phyloP scores from a whole-genome alignment of 92 coral and sea anemone genomes.

The Porites rus region DNA sequence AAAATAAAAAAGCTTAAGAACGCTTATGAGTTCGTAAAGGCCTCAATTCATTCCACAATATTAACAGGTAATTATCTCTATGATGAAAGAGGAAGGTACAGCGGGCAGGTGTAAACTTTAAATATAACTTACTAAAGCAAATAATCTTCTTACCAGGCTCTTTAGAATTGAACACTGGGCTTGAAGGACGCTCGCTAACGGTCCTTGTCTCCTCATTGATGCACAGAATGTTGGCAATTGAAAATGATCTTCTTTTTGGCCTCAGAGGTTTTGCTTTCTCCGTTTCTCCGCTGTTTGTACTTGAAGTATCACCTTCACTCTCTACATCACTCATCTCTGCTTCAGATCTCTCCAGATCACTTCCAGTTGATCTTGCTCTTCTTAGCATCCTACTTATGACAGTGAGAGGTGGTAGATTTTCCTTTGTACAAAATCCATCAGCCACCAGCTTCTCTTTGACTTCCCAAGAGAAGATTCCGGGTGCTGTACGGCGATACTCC shows the following conservation, averaged over 20 bases:
- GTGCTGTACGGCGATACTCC: conserved; percentile 61
- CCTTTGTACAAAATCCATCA: conserved; percentile 70
- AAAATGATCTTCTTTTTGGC: conserved; percentile 60
- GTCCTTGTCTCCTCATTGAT: conserved; percentile 53
- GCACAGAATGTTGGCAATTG: conserved; percentile 72
- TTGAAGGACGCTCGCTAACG: conserved; percentile 23
- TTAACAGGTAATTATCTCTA: too few relatives aligned
- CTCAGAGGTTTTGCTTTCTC: conserved; percentile 21
- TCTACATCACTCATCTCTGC: conserved; percentile 45
- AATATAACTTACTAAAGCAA: too few relatives aligned
- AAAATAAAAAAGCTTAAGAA: too few relatives aligned
- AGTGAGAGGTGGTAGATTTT: conserved; percentile 67
- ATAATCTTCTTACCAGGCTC: conserved; percentile 20
- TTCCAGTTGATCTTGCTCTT: conserved; percentile 52
- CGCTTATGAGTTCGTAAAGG: too few relatives aligned
- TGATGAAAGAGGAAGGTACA: too few relatives aligned
- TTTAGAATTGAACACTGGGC: neutral
- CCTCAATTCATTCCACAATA: too few relatives aligned
- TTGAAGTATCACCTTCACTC: conserved; percentile 50
- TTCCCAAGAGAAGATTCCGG: conserved; percentile 79
- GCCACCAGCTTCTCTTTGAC: conserved; percentile 67
- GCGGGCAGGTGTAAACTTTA: too few relatives aligned
- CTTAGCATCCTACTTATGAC: conserved; percentile 70
- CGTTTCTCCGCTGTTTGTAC: conserved; percentile 41
- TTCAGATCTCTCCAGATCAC: conserved; percentile 42